Percentiles rank a stretch among this genome's conserved stretches.
phyloP scores from a whole-genome alignment of 2,888 invertebrate species.

The Drosophila birchii region DNA sequence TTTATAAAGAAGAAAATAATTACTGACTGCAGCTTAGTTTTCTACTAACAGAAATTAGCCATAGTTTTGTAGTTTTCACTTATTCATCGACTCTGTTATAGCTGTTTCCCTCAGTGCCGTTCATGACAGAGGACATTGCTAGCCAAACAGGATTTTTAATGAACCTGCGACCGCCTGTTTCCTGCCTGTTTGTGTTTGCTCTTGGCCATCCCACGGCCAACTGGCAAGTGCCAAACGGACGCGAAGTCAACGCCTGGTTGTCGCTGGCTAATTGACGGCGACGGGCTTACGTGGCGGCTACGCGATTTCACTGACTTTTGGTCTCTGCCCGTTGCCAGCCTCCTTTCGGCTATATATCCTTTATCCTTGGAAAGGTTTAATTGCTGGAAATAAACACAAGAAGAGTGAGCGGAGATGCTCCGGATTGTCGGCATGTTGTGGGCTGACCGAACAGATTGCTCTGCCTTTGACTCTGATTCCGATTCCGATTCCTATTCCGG shows the following conservation, averaged over 20 bases:
- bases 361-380: conserved; percentile 63
- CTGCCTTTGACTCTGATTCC: conserved; percentile 39
- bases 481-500: conserved; percentile 4
- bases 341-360: conserved; percentile 10
- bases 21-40: neutral
- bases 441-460: conserved; percentile 64
- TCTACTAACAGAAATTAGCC: neutral
- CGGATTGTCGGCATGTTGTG: conserved; percentile 22
- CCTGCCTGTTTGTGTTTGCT: conserved; percentile 34
- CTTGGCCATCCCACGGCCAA: conserved; percentile 21
- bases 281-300: conserved; percentile 49
- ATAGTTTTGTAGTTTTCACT: neutral
- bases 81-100: neutral
- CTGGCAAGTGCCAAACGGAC: conserved; percentile 30
- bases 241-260: conserved; percentile 55
- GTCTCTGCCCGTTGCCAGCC: neutral
- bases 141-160: conserved; percentile 65
- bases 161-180: conserved; percentile 44
- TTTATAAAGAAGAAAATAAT: neutral
- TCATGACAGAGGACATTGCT: conserved; percentile 42
- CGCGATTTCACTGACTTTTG: conserved; percentile 34
- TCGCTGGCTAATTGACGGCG: conserved; percentile 63
- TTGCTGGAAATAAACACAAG: conserved; percentile 56
- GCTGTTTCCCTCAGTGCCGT: conserved; percentile 5
- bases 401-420: neutral